Evolutionary conservation across 2,797 vertebrate genomes (phyloP).

Genomic region (Okamejei kenojei): DNA sequence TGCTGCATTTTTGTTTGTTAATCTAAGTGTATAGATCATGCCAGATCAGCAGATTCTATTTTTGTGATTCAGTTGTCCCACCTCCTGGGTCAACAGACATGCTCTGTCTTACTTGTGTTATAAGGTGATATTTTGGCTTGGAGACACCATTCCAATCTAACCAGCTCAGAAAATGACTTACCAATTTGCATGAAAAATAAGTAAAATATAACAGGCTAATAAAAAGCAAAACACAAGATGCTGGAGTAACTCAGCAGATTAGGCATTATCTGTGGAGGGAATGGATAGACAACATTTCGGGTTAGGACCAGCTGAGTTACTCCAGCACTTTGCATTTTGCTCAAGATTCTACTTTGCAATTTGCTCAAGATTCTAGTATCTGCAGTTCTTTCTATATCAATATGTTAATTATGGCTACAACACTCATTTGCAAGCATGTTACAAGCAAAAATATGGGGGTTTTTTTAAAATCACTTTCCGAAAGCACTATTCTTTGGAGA

Average conservation of each 20-base stretch:
- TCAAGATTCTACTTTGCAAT: no score
- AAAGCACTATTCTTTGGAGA: neutral
- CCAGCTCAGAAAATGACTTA: neutral
- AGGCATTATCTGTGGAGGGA: no score
- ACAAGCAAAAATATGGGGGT: neutral
- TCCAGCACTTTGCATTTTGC: no score
- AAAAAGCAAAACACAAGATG: no score
- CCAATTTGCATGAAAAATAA: no score
- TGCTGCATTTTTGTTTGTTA: neutral
- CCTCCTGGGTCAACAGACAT: constrained; percentile 55
- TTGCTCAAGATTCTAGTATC: no score
- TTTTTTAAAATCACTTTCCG: neutral
- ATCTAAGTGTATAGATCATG: neutral
- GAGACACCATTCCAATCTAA: neutral
- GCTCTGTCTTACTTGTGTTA: constrained; percentile 50
- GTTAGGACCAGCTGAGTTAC: no score
- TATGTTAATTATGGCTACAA: neutral
- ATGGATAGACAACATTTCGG: no score
- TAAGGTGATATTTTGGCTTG: constrained; percentile 34
- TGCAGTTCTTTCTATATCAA: no score
- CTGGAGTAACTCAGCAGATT: no score
- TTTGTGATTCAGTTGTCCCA: constrained; percentile 45
- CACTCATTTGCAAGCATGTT: no score
- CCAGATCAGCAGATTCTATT: constrained; percentile 35
- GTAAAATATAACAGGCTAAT: neutral